Evolutionary conservation across 1,140 invertebrate genomes (phyloP).

Genomic region (Brachionus rotundiformis): DNA sequence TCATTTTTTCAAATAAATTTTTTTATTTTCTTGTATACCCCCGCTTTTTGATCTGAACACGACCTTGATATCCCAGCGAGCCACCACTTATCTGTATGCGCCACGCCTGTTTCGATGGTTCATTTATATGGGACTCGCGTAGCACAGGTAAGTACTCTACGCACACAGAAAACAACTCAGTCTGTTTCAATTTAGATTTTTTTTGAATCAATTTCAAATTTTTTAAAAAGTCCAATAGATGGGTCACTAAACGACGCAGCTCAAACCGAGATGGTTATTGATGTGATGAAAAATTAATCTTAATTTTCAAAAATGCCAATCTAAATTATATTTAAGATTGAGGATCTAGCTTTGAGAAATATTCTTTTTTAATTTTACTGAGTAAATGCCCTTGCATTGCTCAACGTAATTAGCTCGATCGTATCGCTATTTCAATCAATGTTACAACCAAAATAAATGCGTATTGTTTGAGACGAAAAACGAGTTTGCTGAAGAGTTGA

Average conservation of each 20-base stretch:
- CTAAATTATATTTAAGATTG: background rate
- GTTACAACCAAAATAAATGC: background rate
- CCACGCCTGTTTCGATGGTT: no score
- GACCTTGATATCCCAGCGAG: no score
- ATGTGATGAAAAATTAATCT: slow-evolving; percentile 6
- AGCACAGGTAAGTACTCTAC: background rate
- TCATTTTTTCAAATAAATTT: background rate
- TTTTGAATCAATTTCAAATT: background rate
- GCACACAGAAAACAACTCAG: background rate
- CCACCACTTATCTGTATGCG: no score
- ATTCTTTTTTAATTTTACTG: slow-evolving; percentile 26
- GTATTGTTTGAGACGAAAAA: background rate
- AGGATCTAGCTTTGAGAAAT: background rate
- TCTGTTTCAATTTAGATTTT: background rate
- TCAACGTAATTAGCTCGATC: slow-evolving; percentile 44
- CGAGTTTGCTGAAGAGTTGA: background rate
- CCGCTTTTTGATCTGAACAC: background rate
- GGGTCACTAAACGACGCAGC: background rate
- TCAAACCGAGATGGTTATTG: background rate
- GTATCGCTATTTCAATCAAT: background rate
- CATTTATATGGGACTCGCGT: no score
- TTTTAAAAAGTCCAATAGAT: background rate
- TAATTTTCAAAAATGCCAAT: slow-evolving; percentile 32
- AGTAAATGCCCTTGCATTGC: slow-evolving; percentile 36
- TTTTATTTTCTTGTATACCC: background rate